A percentile compares a stretch with the other conserved stretches of the same genome.
These are phyloP conservation scores for Empidonax alnorum DNA, from an alignment of 2,113 vertebrate genomes.

Conservation along the genomic window DNA sequence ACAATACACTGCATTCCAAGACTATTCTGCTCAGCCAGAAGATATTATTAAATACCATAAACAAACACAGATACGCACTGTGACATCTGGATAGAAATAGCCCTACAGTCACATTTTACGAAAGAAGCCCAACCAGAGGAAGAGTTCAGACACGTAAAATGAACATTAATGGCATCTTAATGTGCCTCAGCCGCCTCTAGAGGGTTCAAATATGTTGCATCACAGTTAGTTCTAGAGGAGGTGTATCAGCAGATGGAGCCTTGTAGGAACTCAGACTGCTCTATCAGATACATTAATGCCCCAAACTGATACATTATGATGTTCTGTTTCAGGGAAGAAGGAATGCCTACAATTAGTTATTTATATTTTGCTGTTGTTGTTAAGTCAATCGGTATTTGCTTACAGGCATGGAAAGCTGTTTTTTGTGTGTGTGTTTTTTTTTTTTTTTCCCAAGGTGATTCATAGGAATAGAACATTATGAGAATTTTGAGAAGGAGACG, in stretches of 20 bases:
- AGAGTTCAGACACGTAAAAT: neutral
- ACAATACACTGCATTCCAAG: neutral
- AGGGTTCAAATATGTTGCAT: conserved; percentile 2
- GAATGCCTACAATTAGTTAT: conserved; percentile 1
- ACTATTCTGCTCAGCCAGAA: neutral
- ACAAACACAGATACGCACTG: conserved; percentile 5
- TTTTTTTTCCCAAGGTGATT: neutral
- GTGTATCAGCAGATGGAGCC: conserved; percentile 37
- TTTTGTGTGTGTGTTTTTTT: neutral
- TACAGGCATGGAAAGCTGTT: neutral
- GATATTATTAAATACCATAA: conserved; percentile 48
- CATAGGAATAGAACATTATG: neutral
- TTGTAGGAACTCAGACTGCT: conserved; percentile 8
- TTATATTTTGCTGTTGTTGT: neutral
- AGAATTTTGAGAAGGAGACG: neutral
- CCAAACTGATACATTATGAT: neutral
- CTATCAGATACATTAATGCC: neutral
- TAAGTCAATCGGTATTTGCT: neutral
- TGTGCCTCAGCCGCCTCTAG: neutral
- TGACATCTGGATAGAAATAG: conserved; percentile 61
- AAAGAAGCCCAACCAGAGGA: neutral
- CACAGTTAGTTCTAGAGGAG: neutral
- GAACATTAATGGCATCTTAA: conserved; percentile 44
- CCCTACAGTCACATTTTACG: conserved; percentile 1
- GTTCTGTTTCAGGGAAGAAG: neutral